phyloP scores from a whole-genome alignment of 2,888 invertebrate species.

The Chymomyza caudatula region DNA sequence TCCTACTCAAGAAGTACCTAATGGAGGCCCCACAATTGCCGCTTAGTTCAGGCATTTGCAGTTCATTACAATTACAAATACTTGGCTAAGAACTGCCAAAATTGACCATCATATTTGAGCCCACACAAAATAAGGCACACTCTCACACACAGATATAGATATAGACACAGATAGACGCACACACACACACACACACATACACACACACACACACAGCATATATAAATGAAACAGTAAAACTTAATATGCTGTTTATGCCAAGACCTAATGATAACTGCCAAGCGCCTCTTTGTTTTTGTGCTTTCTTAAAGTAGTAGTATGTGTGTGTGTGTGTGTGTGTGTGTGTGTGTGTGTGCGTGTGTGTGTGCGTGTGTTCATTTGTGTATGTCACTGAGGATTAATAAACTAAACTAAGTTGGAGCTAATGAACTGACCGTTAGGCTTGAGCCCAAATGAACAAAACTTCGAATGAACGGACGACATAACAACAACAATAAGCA shows the following conservation, averaged over 20 bases:
- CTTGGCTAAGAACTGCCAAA: constrained; percentile 47
- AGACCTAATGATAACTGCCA: constrained; percentile 62
- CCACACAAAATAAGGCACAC: constrained; percentile 25
- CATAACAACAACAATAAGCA: background rate
- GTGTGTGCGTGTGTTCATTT: constrained; percentile 4
- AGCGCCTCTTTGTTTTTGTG: constrained; percentile 11
- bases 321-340: background rate
- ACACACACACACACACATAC: background rate
- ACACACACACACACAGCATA: constrained; percentile 11
- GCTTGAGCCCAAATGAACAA: constrained; percentile 49
- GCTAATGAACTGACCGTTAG: constrained; percentile 63
- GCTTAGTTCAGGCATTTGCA: constrained; percentile 12
- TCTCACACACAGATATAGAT: background rate
- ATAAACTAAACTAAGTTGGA: constrained; percentile 63
- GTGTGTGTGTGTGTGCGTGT: no score
- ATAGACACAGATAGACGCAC: background rate
- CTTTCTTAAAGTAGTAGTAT: background rate
- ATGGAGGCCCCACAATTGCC: background rate
- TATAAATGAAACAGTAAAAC: constrained; percentile 60
- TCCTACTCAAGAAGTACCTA: background rate
- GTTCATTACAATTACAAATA: constrained; percentile 63
- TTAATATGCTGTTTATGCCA: constrained; percentile 66
- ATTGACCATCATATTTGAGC: constrained; percentile 15
- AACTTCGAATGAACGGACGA: constrained; percentile 42
- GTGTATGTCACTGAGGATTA: constrained; percentile 52